Evolutionary conservation across 2,113 vertebrate genomes (phyloP).

Genomic region (Sitta europaea): DNA sequence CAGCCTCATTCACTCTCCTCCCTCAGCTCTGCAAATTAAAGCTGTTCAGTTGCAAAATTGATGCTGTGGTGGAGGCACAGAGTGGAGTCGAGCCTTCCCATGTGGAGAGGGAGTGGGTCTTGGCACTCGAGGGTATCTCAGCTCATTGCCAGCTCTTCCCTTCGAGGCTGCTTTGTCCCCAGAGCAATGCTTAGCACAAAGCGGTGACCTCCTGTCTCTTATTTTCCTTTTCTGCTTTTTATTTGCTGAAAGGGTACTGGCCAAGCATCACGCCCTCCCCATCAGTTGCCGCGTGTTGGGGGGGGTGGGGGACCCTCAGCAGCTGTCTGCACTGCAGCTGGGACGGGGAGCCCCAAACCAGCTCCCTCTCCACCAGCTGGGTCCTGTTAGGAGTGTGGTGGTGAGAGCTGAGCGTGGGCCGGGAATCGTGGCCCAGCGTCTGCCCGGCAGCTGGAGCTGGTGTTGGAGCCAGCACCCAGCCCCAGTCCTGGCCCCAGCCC

Average conservation of each 20-base stretch:
- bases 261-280: accelerated
- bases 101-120: neutral
- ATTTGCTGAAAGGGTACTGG: neutral
- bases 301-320: neutral
- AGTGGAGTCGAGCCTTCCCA: neutral
- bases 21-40: neutral
- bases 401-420: neutral
- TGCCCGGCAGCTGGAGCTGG: neutral
- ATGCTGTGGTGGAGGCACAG: neutral
- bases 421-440: neutral
- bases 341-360: neutral
- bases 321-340: neutral
- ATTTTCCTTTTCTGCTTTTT: neutral
- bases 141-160: neutral
- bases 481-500: neutral
- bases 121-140: neutral
- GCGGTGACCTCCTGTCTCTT: neutral
- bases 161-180: accelerated
- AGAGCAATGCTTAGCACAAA: neutral
- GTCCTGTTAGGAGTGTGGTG: neutral
- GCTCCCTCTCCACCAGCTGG: neutral
- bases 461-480: neutral
- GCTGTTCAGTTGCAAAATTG: neutral
- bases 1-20: neutral
- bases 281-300: accelerated